phyloP scores from a whole-genome alignment of 2,888 invertebrate species.

The Opisthograptis luteolata region DNA sequence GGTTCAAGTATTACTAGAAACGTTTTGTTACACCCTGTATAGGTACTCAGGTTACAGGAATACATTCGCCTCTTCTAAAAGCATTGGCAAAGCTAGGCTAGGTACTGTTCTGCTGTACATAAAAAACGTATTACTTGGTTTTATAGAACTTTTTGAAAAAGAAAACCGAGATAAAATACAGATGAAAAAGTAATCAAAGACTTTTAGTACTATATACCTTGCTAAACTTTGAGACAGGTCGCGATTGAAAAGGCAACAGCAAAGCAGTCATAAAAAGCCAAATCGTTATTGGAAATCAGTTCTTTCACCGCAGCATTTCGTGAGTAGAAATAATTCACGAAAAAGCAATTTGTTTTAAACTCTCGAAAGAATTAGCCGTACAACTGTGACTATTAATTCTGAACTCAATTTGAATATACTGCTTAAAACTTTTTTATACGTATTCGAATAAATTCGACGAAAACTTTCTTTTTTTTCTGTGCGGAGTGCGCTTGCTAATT shows the following conservation, averaged over 20 bases:
- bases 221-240: not conserved
- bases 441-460: constrained; percentile 37
- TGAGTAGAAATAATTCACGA: constrained; percentile 21
- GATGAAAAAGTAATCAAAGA: too few relatives aligned
- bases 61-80: too few relatives aligned
- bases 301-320: constrained; percentile 19
- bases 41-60: too few relatives aligned
- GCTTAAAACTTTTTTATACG: constrained; percentile 35
- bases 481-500: constrained; percentile 58
- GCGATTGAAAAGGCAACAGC: not conserved
- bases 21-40: too few relatives aligned
- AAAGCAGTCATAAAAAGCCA: constrained; percentile 5
- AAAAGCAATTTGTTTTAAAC: constrained; percentile 38
- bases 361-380: constrained; percentile 39
- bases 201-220: not conserved
- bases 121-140: too few relatives aligned
- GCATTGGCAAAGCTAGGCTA: too few relatives aligned
- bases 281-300: constrained; percentile 22
- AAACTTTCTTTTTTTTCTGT: constrained; percentile 42
- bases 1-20: too few relatives aligned
- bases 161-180: too few relatives aligned
- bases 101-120: too few relatives aligned
- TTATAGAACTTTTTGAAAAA: too few relatives aligned
- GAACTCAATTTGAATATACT: constrained; percentile 38
- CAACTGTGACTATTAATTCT: constrained; percentile 37